Conservation (phyloP, 35 echinoderm and acorn worm species). For the Hemicentrotus pulcherrimus region DNA sequence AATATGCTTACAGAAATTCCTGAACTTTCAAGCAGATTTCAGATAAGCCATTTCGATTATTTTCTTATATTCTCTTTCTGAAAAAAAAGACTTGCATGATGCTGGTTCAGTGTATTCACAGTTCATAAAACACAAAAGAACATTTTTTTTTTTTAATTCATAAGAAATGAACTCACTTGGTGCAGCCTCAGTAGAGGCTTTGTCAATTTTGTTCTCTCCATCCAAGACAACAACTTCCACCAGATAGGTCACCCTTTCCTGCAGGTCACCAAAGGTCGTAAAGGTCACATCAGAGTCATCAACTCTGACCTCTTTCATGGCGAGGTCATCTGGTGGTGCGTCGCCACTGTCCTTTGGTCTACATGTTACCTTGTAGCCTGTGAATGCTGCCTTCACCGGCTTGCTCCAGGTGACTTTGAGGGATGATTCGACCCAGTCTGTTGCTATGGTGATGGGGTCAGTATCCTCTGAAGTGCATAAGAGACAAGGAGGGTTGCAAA, state of each 20-base stretch:
- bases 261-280: constrained; percentile 59
- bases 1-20: no score
- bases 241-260: constrained; percentile 34
- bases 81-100: no score
- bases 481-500: no score
- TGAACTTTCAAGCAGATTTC: no score
- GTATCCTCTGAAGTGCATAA: not conserved
- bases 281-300: constrained; percentile 53
- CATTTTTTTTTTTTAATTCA: not conserved
- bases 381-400: constrained; percentile 41
- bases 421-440: not conserved
- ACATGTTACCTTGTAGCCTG: constrained; percentile 62
- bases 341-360: constrained; percentile 34
- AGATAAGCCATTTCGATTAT: no score
- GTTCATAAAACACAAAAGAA: no score
- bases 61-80: no score
- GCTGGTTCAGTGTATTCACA: no score
- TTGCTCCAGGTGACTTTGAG: constrained; percentile 64
- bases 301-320: constrained; percentile 32
- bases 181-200: constrained; percentile 41
- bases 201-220: constrained; percentile 58
- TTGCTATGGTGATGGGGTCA: constrained; percentile 1
- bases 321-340: not conserved
- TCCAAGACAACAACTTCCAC: constrained; percentile 55
- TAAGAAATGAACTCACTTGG: constrained; percentile 56